Evolutionary conservation across 2,888 invertebrate species (phyloP).

Genomic region (Epirrita christyi): DNA sequence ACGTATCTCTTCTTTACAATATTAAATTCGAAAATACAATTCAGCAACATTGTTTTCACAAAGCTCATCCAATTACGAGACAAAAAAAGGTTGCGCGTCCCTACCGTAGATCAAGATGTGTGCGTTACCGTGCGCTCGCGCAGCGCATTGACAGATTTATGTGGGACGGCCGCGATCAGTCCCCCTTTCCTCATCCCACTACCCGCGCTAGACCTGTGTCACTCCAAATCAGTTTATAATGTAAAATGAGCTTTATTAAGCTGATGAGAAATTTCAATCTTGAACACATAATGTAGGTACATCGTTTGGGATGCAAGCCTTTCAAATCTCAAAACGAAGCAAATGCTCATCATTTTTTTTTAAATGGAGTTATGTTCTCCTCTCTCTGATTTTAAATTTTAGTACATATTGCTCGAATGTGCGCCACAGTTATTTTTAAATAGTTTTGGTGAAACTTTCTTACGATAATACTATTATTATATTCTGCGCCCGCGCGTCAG

Average conservation of each 20-base stretch:
- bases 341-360: too few relatives aligned
- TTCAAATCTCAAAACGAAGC: too few relatives aligned
- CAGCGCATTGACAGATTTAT: constrained; percentile 76
- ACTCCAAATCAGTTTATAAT: constrained; percentile 1
- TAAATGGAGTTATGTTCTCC: too few relatives aligned
- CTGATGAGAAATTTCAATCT: too few relatives aligned
- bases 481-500: constrained; percentile 36
- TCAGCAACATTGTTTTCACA: constrained; percentile 28
- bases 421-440: too few relatives aligned
- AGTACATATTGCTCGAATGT: too few relatives aligned
- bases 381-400: too few relatives aligned
- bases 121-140: constrained; percentile 72
- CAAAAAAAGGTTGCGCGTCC: constrained; percentile 45
- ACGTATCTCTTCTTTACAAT: not conserved
- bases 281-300: too few relatives aligned
- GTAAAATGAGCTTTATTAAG: constrained; percentile 3
- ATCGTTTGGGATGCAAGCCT: too few relatives aligned
- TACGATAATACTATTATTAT: too few relatives aligned
- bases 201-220: constrained; percentile 21
- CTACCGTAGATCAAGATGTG: constrained; percentile 73
- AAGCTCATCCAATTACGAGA: constrained; percentile 40
- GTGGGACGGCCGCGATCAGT: constrained; percentile 63
- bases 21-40: constrained; percentile 2
- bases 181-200: constrained; percentile 25
- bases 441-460: too few relatives aligned